A percentile compares a stretch with the other conserved stretches of the same genome.
These are phyloP conservation scores for Sycophila texana DNA, from an alignment of 2,888 invertebrate genomes.

Conservation along the genomic window DNA sequence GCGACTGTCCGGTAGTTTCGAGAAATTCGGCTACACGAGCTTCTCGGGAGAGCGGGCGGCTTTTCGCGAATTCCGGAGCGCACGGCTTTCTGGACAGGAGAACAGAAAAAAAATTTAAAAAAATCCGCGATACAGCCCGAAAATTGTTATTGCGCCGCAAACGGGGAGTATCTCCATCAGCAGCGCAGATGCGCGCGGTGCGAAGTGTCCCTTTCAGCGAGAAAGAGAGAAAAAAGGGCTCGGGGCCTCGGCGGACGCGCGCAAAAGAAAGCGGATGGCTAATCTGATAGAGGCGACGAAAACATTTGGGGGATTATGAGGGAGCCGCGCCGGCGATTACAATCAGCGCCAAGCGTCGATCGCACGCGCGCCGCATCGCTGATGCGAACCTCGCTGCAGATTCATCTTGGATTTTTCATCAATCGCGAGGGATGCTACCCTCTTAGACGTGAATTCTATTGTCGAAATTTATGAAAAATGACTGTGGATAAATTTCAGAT, in stretches of 20 bases:
- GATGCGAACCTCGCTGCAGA: slow-evolving; percentile 60
- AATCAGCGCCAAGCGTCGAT: slow-evolving; percentile 69
- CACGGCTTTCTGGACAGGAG: background rate
- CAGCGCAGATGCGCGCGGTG: background rate
- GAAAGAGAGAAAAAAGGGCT: background rate
- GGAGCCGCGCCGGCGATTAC: slow-evolving; percentile 61
- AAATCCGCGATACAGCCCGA: background rate
- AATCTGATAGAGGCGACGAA: slow-evolving; percentile 71
- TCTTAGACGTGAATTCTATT: background rate
- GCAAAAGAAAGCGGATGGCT: slow-evolving; percentile 34
- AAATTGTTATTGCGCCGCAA: slow-evolving; percentile 29
- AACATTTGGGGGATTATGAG: slow-evolving; percentile 71
- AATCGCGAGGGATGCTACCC: background rate
- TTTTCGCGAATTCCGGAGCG: background rate
- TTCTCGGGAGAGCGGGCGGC: background rate
- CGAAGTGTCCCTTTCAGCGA: slow-evolving; percentile 7
- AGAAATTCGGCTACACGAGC: background rate
- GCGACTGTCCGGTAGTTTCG: background rate
- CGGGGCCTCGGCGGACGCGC: background rate
- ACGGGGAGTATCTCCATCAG: background rate
- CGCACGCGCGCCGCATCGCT: slow-evolving; percentile 71
- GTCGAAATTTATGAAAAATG: background rate
- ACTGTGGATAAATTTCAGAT: too few relatives aligned
- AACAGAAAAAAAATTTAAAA: background rate
- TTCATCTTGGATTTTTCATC: background rate